Conservation (phyloP, 2,888 invertebrate species). For the Pollenia labialis region DNA sequence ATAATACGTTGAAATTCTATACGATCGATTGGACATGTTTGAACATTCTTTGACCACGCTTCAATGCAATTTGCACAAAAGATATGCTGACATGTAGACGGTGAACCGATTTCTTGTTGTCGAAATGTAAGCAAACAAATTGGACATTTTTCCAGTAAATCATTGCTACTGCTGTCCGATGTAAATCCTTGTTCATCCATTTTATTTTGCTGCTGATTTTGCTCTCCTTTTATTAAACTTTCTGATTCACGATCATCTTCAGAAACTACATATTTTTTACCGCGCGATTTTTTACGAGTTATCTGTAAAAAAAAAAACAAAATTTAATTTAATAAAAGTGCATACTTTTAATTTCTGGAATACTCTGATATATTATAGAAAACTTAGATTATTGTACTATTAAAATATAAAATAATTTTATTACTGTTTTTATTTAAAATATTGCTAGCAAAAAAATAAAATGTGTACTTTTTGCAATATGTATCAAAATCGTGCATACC, state of each 20-base stretch:
- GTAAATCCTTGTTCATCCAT: constrained; percentile 79
- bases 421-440: no score
- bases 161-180: constrained; percentile 86
- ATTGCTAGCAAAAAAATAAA: no score
- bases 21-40: constrained; percentile 97
- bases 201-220: constrained; percentile 19
- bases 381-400: no score
- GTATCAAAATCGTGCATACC: no score
- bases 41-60: constrained; percentile 97
- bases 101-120: constrained; percentile 92
- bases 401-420: no score
- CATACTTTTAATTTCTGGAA: no score
- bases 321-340: not conserved
- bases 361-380: no score
- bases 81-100: constrained; percentile 93
- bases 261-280: constrained; percentile 74
- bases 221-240: constrained; percentile 47
- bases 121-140: constrained; percentile 93
- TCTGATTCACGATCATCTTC: constrained; percentile 75
- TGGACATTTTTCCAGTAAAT: constrained; percentile 93
- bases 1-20: constrained; percentile 91
- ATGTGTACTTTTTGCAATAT: no score
- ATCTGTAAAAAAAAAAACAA: constrained; percentile 75
- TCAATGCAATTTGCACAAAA: constrained; percentile 96
- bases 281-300: constrained; percentile 71